Evolutionary conservation across 2,113 vertebrate genomes (phyloP), one percentile per base, ranked within the genome.

Genomic region (Strix aluco): DNA sequence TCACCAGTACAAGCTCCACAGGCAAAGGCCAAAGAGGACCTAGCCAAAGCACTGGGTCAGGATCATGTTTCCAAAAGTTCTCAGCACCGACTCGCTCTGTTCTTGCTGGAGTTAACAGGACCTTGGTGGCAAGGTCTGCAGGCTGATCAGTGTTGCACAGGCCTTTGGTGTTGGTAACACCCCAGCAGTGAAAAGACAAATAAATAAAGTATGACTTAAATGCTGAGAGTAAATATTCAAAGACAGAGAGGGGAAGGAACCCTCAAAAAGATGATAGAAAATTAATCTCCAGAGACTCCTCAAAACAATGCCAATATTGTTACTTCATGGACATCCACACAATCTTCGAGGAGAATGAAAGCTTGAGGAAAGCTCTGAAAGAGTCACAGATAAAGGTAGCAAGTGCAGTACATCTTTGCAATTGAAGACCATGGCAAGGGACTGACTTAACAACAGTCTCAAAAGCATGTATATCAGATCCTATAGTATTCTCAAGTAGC

Each of bases 381-480:
- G 38, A 58, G 17, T 40, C 72, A 44, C 59, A 85, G 27, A 3
- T 9, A n/a, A 40, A 44, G 34, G 42, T 6, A 61, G 13, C 42
- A 32, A 0, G 4, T 10, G 13, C 25, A 32, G 47, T 12, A 36
- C 54, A 17, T 12, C 18, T 70, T 14, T 34, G 19, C 23, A 65
- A 27, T 4, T 0, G 1, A 61, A 66, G 30, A 77, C 36, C 10
- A 6, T 1, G 8, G 32, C 15, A 32, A 69, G 34, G 17, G 26
- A 67, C n/a, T 22, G n/a, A 54, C 70, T 47, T 40, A 38, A 51
- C 51, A 16, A 19, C 22, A 19, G 49, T 2, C 15, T 79, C 61
- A 20, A 15, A 78, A 52, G 6, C 14, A 22, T 0, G 0, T 5
- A 36, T 27, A 3, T 29, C 0, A 0, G 47, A 15, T 26, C n/a